Evolutionary conservation across 1,140 invertebrate species (phyloP), one percentile per base, ranked within the genome.

Genomic region (Dryas iulia): DNA sequence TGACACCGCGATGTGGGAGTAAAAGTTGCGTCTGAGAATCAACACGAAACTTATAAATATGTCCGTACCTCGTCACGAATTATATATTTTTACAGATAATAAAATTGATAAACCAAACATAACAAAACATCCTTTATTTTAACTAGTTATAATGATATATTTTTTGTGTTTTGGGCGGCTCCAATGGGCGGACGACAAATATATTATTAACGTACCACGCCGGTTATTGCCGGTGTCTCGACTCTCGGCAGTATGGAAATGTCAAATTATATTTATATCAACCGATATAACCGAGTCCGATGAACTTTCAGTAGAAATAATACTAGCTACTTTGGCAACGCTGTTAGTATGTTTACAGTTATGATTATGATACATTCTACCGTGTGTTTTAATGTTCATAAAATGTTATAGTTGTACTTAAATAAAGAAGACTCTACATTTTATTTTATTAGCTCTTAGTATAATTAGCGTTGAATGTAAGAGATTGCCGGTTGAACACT

Each of bases 221-320:
- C 65, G 69, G 66, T 58, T 47, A 47, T 18, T 47, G 33, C 33
- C 33, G 33, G n/a, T 47, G 39, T 18, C 39, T 7, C 39, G 39
- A 47, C 59, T 47, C 53, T 63, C 56, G 60, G 30, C 47, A 21
- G 60, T 67, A 75, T 73, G 66, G 75, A 83, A 84, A 80, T 86
- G 83, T 83, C 82, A 81, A 78, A 82, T 78, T 74, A 77, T 81
- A 76, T 81, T 72, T 83, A 79, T 75, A 78, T 77, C 63, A 64
- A 59, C 61, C 53, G 8, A 47, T 47, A 21, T 47, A 53, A 35
- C 69, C 66, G 66, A 76, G 82, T 76, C 66, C 79, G 66, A 79
- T 81, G 82, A 84, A 82, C 82, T 76, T 73, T 65, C 64, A 35
- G 58, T 69, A 53, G 63, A 62, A 61, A 35, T 69, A 52, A 63